Base-by-base conservation (phyloP, 2,113 vertebrate genomes). In the Mastomys coucha region DNA sequence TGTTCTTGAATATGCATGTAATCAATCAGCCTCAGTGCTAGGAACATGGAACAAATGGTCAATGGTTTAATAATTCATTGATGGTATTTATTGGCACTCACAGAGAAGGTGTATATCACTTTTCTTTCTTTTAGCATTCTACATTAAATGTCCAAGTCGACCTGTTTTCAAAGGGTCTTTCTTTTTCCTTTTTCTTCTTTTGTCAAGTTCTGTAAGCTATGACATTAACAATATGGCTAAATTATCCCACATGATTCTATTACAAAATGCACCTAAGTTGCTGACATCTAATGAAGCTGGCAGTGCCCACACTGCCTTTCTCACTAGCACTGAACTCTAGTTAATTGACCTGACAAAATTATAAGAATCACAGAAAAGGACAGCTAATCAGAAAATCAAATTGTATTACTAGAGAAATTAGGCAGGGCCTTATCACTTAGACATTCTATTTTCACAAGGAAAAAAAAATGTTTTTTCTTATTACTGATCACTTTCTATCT, bases 311-410 rank as follows among this genome's bases (percentile, higher is more conserved):
- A 92, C 97, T 97, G 96, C 94, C 95, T 88, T 93, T 96, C 95
- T 98, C 91, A 97, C 98, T 98, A 98, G 97, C 96, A 96, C 80
- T 92, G 97, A 98, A 97, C 91, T 95, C 96, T 97, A 98, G 97
- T 98, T 99, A 99, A 99, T 99, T 98, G 99, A 99, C 98, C 98
- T 99, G 98, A 98, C 99, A 98, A 99, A 99, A 99, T 99, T 99
- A 99, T 98, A 99, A 98, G 98, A 99, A 99, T 98, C 98, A 98
- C 98, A 98, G 98, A 99, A 98, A 98, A 99, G 97, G 98, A 98
- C 98, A 98, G 98, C 98, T 99, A 99, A 99, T 99, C 99, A 99
- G 98, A 98, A 99, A 98, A 99, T 98, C 98, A 99, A 99, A 99
- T 99, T 98, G 98, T 99, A 99, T 99, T 99, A 99, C 99, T 98